Evolutionary conservation across 2,888 invertebrate species (phyloP), one percentile per base, ranked within the genome.

Genomic region (Toxonevra muliebris): DNA sequence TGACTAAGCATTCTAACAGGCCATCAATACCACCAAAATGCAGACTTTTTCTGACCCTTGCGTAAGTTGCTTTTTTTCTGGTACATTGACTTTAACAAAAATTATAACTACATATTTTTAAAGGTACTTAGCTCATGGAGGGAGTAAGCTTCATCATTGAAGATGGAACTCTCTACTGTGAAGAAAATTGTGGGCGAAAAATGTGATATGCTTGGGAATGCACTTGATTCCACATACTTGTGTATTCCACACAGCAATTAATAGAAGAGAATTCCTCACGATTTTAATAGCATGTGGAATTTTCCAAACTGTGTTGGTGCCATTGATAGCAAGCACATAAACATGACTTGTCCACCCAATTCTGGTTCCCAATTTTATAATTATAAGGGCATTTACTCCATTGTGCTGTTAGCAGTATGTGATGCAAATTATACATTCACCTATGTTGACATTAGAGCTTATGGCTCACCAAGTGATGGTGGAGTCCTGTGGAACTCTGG

Each of bases 401-500:
- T 65, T 42, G 52, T 65, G 12, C 65, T 65, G 8, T 15, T 65
- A 20, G 58, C 65, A 30, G 42, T 59, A 45, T 62, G 58, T 41
- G 60, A 62, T 40, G 62, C 66, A n/a, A 63, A 63, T 11, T 71
- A 71, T 19, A 66, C 57, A 1, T 66, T 71, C 40, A 65, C 67
- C n/a, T 55, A 45, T 2, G 57, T 67, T 15, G 65, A 67, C 60
- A 65, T 67, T 50, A 61, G 66, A n/a, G 62, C 69, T 20, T 69
- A 65, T 65, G 65, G 67, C 1, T 57, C 43, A 4, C 67, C 60
- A 58, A 68, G 64, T 30, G 66, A 71, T 48, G 64, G 68, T 4
- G 69, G 71, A 17, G 61, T 71, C 13, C 30, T 69, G 68, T 12
- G 68, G 67, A 59, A 66, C 66, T 61, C 70, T 67, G 70, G 58